Evolutionary conservation across 2,113 vertebrate species (phyloP).

Genomic region (Campylorhamphus procurvoides): DNA sequence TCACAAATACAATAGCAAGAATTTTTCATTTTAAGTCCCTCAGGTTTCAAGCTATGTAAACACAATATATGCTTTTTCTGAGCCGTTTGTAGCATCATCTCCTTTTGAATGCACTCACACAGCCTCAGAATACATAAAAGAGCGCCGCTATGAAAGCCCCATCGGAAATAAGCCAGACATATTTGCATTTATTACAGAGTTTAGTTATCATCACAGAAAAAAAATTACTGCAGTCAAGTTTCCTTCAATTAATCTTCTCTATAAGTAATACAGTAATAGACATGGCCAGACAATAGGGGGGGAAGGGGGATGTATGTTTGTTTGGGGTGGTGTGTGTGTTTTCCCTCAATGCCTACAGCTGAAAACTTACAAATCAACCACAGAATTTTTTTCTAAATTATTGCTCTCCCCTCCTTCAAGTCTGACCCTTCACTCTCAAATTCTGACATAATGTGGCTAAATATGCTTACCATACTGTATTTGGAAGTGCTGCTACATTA

Average conservation of each 20-base stretch:
- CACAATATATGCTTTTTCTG: neutral
- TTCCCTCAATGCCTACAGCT: neutral
- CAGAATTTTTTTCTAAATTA: neutral
- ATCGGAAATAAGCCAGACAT: neutral
- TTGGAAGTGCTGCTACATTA: neutral
- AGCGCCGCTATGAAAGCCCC: neutral
- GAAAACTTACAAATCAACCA: neutral
- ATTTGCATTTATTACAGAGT: neutral
- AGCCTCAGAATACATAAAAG: neutral
- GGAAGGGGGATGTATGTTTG: fast-evolving
- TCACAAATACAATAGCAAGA: neutral
- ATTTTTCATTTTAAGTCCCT: neutral
- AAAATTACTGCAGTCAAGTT: neutral
- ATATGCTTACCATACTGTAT: neutral
- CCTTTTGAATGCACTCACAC: neutral
- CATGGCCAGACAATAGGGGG: neutral
- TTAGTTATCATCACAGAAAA: neutral
- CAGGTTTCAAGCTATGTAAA: neutral
- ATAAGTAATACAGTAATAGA: neutral
- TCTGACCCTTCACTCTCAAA: neutral
- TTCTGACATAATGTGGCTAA: neutral
- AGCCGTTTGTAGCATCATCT: neutral
- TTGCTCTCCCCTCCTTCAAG: neutral
- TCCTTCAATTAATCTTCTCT: neutral
- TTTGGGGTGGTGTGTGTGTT: no score